Base-by-base conservation (phyloP, 2,888 invertebrate species). In the Amblyjoppa fuscipennis region DNA sequence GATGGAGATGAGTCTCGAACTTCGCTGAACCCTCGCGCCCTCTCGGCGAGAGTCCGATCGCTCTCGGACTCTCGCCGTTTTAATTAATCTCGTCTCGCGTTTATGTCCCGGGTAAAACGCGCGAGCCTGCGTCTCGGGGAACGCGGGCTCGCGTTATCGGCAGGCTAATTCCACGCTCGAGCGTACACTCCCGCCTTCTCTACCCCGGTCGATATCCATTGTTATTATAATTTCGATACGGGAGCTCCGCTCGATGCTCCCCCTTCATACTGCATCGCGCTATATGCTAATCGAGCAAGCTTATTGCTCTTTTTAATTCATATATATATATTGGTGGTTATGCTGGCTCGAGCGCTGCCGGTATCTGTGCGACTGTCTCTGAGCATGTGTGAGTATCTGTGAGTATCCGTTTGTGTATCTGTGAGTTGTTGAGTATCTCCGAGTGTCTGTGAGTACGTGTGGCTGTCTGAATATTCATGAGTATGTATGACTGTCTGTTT, bases 51-150 rank as follows among this genome's bases (percentile, higher is more conserved):
- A 25, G 5, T 20, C 69, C 51, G 13, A 64, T 82, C 78, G 61
- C 59, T 70, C 87, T 82, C 78, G 84, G 59, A 66, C 49, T 74
- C 64, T 74, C 28, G 38, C 69, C 89, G 89, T 91, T 92, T 92
- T 92, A 92, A 92, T 92, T 92, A 91, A 92, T 92, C 91, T 90
- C 77, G 64, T 56, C 75, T 79, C 69, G 73, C 81, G 79, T 85
- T 85, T 79, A 85, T 81, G 81, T 78, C 81, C 34, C 61, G 61
- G 16, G 1, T 16, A 16, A 61, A 61, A 31, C 31, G 61, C 31
- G 28, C 25, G 61, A 11, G 61, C 61, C 11, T 13, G 28, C 61
- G 61, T 61, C 61, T 61, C 61, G 61, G 28, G 13, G 61, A 11
- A 16, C 85, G 79, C 75, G 70, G 41, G 66, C 31, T 31, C 41